Evolutionary conservation across 2,888 invertebrate species (phyloP), one percentile per base, ranked within the genome.

Genomic region (Thalpophila matura): DNA sequence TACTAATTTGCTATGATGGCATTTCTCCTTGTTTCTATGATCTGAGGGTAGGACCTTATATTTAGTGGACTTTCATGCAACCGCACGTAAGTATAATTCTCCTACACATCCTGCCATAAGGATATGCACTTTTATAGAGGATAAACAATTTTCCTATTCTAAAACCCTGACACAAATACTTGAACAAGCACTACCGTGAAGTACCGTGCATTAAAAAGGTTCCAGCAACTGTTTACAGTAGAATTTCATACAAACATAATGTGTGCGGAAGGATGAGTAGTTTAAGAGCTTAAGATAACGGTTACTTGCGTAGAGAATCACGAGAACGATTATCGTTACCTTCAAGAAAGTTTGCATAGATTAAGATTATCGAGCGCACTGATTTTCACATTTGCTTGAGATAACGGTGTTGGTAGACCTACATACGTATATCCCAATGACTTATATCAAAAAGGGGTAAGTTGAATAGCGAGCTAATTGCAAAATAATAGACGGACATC

Each of bases 251-350:
- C 75, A 71, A 56, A 70, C 75, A 74, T n/a, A 12, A 7, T 66
- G 18, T 74, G 18, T 70, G n/a, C 20, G 6, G 35, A 75, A 45
- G 56, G 71, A 61, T 75, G 38, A 56, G 5, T 22, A 45, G 56
- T 33, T 64, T 67, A 47, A 59, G 76, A 77, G 56, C 37, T 64
- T 67, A 47, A 59, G 76, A 77, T 76, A 79, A 72, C 57, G n/a
- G 49, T 45, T 54, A 29, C 22, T n/a, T 57, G 33, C 53, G 61
- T 45, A 55, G 38, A 65, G 5, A 29, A 62, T 72, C 79, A 72
- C 79, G 77, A 66, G 76, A 49, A 49, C 40, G 49, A 62, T 68
- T 55, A 56, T 45, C 31, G 5, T 63, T 45, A 42, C 79, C 76
- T 63, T 74, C 78, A 10, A 6, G 4, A 53, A 47, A 27, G 60